Evolutionary conservation across 2,888 invertebrate genomes (phyloP).

Genomic region (Drosophila pegasa): DNA sequence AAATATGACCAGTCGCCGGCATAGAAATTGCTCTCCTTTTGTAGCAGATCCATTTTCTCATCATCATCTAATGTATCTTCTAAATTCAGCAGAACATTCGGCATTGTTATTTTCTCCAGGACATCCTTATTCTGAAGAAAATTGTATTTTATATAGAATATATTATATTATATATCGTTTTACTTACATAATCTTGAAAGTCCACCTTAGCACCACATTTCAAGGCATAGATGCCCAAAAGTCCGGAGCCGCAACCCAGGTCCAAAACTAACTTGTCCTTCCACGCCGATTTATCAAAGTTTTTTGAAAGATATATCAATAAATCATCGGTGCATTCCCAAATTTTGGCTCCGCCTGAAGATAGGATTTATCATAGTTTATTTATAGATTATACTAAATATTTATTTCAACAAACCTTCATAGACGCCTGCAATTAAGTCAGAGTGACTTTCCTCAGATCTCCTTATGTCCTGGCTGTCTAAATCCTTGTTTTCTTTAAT

Average conservation of each 20-base stretch:
- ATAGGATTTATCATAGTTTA: background rate
- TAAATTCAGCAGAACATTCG: constrained; percentile 90
- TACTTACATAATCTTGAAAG: constrained; percentile 97
- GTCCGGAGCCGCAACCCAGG: constrained; percentile 96
- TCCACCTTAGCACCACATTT: constrained; percentile 89
- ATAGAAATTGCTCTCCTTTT: constrained; percentile 85
- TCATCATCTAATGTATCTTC: constrained; percentile 33
- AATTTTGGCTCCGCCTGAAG: constrained; percentile 94
- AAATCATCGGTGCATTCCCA: constrained; percentile 98
- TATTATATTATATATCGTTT: background rate
- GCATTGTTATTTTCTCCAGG: constrained; percentile 91
- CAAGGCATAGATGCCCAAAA: constrained; percentile 93
- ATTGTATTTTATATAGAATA: constrained; percentile 16
- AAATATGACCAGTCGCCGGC: constrained; percentile 92
- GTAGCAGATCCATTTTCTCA: constrained; percentile 44
- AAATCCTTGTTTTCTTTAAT: constrained; percentile 61
- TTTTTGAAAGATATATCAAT: constrained; percentile 87
- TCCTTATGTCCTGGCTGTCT: constrained; percentile 82
- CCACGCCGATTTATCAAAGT: constrained; percentile 82
- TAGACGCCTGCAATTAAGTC: constrained; percentile 91
- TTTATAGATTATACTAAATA: background rate
- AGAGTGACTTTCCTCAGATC: constrained; percentile 88
- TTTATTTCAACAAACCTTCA: constrained; percentile 87
- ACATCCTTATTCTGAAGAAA: constrained; percentile 94
- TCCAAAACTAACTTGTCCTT: constrained; percentile 89